Evolutionary conservation across 2,888 invertebrate species (phyloP).

Genomic region (Lasioglossum calceatum): DNA sequence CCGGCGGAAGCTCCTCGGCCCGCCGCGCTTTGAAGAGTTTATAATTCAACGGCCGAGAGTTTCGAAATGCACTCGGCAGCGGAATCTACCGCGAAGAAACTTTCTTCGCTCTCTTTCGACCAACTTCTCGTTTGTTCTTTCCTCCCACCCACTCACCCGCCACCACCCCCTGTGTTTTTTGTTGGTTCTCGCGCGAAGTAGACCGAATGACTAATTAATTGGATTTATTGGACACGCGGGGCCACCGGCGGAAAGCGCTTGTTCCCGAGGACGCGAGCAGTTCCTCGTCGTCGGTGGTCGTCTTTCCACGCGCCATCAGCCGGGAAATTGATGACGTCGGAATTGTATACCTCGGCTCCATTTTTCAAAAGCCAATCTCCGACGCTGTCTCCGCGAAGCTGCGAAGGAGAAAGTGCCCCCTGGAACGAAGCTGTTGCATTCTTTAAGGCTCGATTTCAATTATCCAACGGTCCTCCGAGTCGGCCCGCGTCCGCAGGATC

Average conservation of each 20-base stretch:
- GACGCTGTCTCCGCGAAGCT: not conserved
- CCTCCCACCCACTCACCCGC: too few relatives aligned
- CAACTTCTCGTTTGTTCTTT: not conserved
- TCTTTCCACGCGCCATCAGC: not conserved
- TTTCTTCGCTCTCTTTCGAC: not conserved
- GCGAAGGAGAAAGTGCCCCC: not conserved
- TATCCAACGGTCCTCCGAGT: not conserved
- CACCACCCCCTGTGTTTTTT: not conserved
- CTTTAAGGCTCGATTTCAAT: not conserved
- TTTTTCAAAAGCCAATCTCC: slow-evolving; percentile 6
- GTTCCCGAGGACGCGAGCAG: not conserved
- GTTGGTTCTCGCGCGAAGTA: not conserved
- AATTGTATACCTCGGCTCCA: not conserved
- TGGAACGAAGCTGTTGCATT: slow-evolving; percentile 3
- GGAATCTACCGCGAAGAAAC: not conserved
- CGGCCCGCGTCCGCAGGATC: not conserved
- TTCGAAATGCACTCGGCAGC: not conserved
- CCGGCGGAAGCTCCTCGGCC: not conserved
- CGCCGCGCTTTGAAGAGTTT: not conserved
- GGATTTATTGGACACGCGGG: not conserved
- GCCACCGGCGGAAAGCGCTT: not conserved
- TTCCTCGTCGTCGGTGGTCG: not conserved
- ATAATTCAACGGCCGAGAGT: slow-evolving; percentile 1
- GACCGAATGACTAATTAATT: not conserved
- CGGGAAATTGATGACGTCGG: not conserved